Percentiles rank a stretch among this genome's conserved stretches.
phyloP scores from a whole-genome alignment of 2,888 invertebrate genomes.

The Eupithecia subumbrata region DNA sequence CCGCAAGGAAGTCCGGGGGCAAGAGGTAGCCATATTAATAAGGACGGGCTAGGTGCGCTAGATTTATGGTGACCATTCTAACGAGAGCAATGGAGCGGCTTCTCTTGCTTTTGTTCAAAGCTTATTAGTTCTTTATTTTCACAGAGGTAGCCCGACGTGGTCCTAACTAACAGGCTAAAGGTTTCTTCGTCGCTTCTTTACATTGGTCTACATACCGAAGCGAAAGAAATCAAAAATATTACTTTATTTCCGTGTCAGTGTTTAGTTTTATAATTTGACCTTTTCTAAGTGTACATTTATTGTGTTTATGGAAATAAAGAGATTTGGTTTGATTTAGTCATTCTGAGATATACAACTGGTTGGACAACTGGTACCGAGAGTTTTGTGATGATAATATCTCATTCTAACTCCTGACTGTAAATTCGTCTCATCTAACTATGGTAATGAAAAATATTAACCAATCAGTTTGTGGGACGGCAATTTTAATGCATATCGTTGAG shows the following conservation, averaged over 20 bases:
- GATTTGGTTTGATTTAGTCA: too few species aligned
- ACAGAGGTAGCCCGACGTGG: not conserved
- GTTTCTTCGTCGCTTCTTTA: too few species aligned
- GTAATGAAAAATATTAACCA: not conserved
- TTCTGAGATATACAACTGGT: not conserved
- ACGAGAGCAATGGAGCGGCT: slow-evolving; percentile 2
- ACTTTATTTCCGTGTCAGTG: too few species aligned
- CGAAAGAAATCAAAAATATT: too few species aligned
- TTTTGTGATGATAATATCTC: not conserved
- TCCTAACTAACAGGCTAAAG: too few species aligned
- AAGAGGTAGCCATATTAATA: slow-evolving; percentile 18
- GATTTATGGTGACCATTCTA: slow-evolving; percentile 5
- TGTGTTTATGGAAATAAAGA: too few species aligned
- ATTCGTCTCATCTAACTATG: not conserved
- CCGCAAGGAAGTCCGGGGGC: slow-evolving; percentile 43
- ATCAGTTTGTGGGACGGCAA: not conserved
- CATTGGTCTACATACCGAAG: too few species aligned
- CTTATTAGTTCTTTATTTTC: not conserved
- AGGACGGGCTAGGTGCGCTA: slow-evolving; percentile 8
- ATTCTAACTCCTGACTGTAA: not conserved
- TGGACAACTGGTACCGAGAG: not conserved
- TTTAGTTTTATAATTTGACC: too few species aligned
- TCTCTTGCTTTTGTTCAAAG: not conserved
- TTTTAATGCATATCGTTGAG: not conserved
- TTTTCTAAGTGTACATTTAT: too few species aligned